These are phyloP conservation scores for Chymomyza amoena DNA, from an alignment of 2,888 invertebrate genomes.

Conservation along the genomic window DNA sequence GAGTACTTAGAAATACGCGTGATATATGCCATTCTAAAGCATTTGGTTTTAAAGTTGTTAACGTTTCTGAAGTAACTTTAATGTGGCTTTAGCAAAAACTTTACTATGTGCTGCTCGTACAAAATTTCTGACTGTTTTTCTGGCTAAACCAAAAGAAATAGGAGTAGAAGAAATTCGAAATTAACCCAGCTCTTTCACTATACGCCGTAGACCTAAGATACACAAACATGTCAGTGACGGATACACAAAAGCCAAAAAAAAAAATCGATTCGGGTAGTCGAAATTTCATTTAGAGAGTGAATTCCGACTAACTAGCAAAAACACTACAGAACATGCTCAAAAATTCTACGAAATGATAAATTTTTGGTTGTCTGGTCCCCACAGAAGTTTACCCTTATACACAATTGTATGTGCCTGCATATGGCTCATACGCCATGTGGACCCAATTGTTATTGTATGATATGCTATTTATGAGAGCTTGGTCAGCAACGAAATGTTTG, in stretches of 20 bases:
- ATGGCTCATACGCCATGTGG: constrained; percentile 43
- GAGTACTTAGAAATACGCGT: neutral
- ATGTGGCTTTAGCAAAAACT: constrained; percentile 66
- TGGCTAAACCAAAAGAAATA: constrained; percentile 4
- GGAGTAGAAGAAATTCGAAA: neutral
- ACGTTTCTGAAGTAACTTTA: constrained; percentile 14
- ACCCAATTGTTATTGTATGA: neutral
- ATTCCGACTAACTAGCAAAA: no score
- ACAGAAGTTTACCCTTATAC: no score
- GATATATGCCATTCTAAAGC: constrained; percentile 29
- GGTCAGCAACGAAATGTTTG: constrained; percentile 15
- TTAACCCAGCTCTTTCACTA: neutral
- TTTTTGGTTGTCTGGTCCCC: no score
- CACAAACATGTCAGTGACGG: neutral
- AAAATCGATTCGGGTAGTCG: no score
- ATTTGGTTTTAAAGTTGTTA: constrained; percentile 28
- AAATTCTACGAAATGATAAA: no score
- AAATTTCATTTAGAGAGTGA: no score
- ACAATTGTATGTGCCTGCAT: neutral
- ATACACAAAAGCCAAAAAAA: no score
- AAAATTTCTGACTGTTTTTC: constrained; percentile 17
- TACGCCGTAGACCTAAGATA: neutral
- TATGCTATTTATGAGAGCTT: neutral
- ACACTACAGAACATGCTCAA: no score
- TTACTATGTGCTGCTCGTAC: constrained; percentile 44